A percentile compares a stretch with the other conserved stretches of the same genome.
These are phyloP conservation scores for Helicoverpa armigera DNA, from an alignment of 1,140 invertebrate genomes.

Conservation along the genomic window DNA sequence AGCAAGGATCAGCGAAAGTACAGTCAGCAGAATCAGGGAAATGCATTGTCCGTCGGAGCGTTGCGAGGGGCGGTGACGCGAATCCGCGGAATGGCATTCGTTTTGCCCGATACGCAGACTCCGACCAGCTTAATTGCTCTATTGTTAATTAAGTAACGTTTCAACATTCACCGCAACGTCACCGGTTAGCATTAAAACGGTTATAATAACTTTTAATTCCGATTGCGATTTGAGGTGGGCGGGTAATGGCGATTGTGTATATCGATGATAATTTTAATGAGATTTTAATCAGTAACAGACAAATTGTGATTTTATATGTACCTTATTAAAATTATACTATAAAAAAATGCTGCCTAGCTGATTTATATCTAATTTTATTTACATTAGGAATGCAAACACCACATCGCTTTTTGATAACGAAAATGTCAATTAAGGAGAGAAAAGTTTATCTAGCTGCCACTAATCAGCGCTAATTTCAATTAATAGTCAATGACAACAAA, in stretches of 20 bases:
- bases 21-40: conserved; percentile 81
- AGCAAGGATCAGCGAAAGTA: conserved; percentile 72
- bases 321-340: no score
- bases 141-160: conserved; percentile 86
- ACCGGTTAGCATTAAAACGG: conserved; percentile 72
- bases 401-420: neutral
- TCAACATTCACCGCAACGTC: conserved; percentile 78
- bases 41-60: conserved; percentile 78
- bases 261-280: conserved; percentile 1
- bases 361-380: no score
- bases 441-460: neutral
- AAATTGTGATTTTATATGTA: no score
- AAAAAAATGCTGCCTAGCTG: no score
- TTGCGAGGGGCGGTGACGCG: conserved; percentile 50
- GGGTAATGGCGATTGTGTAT: conserved; percentile 5
- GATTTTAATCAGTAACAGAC: neutral
- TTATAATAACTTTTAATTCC: conserved; percentile 76
- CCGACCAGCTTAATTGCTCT: conserved; percentile 83
- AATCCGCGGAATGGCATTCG: conserved; percentile 77
- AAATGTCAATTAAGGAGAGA: neutral
- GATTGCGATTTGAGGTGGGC: conserved; percentile 47
- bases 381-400: neutral
- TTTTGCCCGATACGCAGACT: conserved; percentile 73
- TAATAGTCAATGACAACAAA: neutral
- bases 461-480: neutral